phyloP scores from a whole-genome alignment of 2,797 vertebrate species.

The Sitta carolinensis region DNA sequence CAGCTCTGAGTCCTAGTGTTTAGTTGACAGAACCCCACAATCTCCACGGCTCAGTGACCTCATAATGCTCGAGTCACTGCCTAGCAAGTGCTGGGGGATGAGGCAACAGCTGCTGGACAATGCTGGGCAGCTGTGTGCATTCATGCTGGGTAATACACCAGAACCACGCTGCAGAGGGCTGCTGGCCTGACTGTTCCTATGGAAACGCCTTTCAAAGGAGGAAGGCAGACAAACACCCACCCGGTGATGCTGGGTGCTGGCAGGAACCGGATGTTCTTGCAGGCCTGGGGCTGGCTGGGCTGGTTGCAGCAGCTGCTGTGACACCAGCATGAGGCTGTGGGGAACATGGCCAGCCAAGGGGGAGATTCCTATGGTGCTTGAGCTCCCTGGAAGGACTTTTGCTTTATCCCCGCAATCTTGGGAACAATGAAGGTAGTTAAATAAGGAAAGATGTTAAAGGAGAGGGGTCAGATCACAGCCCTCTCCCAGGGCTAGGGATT shows the following conservation, averaged over 20 bases:
- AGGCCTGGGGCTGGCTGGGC: neutral
- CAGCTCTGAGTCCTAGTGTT: neutral
- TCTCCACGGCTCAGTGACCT: neutral
- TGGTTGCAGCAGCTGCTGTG: neutral
- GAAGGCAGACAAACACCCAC: neutral
- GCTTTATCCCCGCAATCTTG: neutral
- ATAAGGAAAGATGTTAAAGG: neutral
- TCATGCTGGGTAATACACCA: conserved; percentile 55
- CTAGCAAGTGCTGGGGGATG: neutral
- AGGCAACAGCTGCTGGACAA: conserved; percentile 53
- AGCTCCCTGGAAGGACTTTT: neutral
- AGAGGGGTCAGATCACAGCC: neutral
- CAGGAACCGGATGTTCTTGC: neutral
- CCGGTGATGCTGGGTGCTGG: neutral
- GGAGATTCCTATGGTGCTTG: neutral
- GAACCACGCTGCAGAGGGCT: neutral
- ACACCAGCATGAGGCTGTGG: neutral
- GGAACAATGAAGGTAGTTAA: neutral
- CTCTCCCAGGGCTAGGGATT: neutral
- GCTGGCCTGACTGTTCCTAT: conserved; percentile 33
- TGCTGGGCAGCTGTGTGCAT: conserved; percentile 32
- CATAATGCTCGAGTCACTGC: accelerated
- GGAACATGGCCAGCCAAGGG: neutral
- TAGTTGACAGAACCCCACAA: neutral
- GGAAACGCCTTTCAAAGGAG: conserved; percentile 19